Evolutionary conservation across 2,113 vertebrate genomes (phyloP).

Genomic region (Dipodomys ordii): DNA sequence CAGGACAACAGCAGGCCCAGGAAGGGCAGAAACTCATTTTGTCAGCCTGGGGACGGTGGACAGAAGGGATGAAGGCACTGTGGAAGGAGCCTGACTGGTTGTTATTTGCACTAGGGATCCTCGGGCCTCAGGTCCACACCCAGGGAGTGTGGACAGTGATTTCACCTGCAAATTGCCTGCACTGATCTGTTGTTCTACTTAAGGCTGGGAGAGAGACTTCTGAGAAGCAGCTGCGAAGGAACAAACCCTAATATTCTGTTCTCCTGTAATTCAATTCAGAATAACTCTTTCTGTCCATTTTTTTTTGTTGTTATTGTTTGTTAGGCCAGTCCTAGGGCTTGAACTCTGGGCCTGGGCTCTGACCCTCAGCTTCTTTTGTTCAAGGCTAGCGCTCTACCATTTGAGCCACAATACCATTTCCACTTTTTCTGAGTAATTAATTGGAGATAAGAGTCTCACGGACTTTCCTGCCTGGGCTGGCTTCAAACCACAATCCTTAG

Average conservation of each 20-base stretch:
- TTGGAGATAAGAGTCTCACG: too few relatives aligned
- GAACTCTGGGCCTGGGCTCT: too few relatives aligned
- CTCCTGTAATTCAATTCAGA: neutral
- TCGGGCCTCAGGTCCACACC: accelerated
- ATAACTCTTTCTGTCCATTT: neutral
- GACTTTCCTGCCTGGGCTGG: too few relatives aligned
- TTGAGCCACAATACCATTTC: too few relatives aligned
- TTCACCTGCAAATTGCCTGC: neutral
- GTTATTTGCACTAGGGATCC: neutral
- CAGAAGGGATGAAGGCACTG: neutral
- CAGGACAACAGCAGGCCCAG: neutral
- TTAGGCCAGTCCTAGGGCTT: too few relatives aligned
- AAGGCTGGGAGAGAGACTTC: neutral
- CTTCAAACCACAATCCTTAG: too few relatives aligned
- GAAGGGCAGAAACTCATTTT: neutral
- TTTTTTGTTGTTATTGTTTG: neutral
- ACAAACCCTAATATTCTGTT: neutral
- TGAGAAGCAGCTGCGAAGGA: neutral
- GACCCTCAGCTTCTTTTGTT: too few relatives aligned
- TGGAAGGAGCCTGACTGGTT: neutral
- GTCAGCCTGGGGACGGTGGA: too few relatives aligned
- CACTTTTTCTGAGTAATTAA: too few relatives aligned
- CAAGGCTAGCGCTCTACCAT: too few relatives aligned
- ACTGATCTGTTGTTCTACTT: neutral
- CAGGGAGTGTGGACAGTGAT: neutral